Percentiles rank a stretch among this genome's conserved stretches.
Conservation (phyloP, 2,113 vertebrate genomes). For the Setophaga coronata region DNA sequence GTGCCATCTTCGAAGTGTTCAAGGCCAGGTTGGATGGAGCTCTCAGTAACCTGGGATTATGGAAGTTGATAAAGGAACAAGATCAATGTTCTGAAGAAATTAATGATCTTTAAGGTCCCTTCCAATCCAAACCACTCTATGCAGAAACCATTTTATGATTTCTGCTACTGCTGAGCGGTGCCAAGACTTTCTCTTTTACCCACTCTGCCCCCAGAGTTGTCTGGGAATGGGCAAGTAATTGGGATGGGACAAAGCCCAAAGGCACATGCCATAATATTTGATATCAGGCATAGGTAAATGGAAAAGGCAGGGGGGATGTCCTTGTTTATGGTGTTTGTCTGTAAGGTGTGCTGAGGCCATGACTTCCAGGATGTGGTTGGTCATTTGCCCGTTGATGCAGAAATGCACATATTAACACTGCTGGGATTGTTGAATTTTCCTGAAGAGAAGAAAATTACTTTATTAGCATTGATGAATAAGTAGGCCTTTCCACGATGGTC, state of each 20-base stretch:
- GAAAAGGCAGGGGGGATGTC: not conserved
- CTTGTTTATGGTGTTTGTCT: not conserved
- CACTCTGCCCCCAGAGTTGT: rapidly evolving
- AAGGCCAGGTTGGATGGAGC: not conserved
- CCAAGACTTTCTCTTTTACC: not conserved
- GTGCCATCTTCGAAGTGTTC: not conserved
- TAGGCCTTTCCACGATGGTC: not conserved
- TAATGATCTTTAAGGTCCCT: not conserved
- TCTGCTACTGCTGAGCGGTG: not conserved
- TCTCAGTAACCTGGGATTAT: not conserved
- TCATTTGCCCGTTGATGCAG: rapidly evolving
- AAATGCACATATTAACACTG: not conserved
- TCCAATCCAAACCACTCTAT: not conserved
- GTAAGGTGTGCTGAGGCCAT: not conserved
- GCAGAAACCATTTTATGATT: not conserved
- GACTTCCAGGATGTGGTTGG: not conserved
- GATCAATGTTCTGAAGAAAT: rapidly evolving
- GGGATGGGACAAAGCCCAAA: not conserved
- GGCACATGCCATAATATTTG: not conserved
- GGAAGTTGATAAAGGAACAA: not conserved
- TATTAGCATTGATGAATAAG: not conserved
- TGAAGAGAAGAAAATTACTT: not conserved
- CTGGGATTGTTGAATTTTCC: not conserved
- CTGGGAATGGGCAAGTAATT: rapidly evolving
- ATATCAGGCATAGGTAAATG: not conserved